A percentile compares a stretch with the other conserved stretches of the same genome.
phyloP scores from a whole-genome alignment of 2,888 invertebrate species.

The Phrixothrix hirtus region DNA sequence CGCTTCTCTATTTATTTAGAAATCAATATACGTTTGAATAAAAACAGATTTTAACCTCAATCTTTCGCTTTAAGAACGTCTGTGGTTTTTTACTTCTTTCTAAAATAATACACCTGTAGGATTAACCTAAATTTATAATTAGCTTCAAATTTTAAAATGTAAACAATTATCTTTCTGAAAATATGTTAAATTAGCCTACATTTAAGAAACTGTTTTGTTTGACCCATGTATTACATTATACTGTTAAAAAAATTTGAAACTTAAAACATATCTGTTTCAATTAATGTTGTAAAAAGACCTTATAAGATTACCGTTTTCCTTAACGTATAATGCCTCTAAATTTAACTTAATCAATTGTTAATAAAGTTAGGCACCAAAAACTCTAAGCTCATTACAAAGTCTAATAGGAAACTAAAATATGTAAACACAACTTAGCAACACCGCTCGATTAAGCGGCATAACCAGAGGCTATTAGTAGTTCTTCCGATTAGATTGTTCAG shows the following conservation, averaged over 20 bases:
- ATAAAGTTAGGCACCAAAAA: conserved; percentile 3
- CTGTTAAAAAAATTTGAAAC: no score
- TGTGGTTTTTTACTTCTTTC: no score
- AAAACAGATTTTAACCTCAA: neutral
- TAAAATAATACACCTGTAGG: no score
- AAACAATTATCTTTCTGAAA: no score
- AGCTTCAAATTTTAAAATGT: no score
- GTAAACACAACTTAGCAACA: conserved; percentile 25
- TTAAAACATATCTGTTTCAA: no score
- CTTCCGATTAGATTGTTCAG: conserved; percentile 24
- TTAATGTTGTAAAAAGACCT: neutral
- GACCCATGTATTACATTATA: no score
- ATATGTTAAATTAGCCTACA: no score
- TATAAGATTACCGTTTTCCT: neutral
- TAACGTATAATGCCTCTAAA: neutral
- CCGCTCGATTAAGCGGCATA: conserved; percentile 24
- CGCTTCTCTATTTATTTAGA: no score
- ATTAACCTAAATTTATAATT: no score
- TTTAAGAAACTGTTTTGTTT: no score
- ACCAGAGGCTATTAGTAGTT: conserved; percentile 22
- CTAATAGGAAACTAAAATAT: conserved; percentile 31
- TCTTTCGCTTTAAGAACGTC: neutral
- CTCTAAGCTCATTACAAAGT: conserved; percentile 20
- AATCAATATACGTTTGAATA: neutral
- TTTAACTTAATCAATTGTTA: neutral